Evolutionary conservation across 2,113 vertebrate genomes (phyloP), one percentile per base, ranked within the genome.

Genomic region (Mormyrus iriodes): DNA sequence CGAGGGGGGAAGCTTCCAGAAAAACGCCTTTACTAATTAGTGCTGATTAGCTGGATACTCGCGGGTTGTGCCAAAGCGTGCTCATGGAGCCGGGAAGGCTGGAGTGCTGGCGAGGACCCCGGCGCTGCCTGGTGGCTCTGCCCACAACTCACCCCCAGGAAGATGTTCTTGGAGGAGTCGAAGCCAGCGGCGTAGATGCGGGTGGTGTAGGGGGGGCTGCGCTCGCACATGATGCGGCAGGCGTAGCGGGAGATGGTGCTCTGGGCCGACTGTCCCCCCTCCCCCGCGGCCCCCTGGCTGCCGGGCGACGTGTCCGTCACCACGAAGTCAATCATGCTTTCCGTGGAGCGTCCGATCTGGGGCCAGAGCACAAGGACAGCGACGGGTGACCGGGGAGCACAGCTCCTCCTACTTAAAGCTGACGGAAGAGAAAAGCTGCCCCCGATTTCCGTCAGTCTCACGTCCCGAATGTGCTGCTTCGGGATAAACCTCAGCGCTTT

Each of bases 221-320:
- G 95, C 90, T 99, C 97, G 35, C 98, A 99, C 90, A 99, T 98
- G 46, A 99, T 97, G 91, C 98, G 96, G 95, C 98, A 99, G 3
- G 98, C 98, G 83, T 99, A 99, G n/a, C 98, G 96, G 44, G 98
- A 99, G 87, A 99, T 99, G 89, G 98, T 99, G 95, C 98, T 99
- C 73, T 99, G 98, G 0, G 98, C 98, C 12, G 98, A 97, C 88
- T 97, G 98, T 1, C 97, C 94, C 0, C 94, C 95, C 87, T 97
- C 96, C 87, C 95, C 95, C 0, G 92, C 94, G 4, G 92, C 94
- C 55, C 97, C 95, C 76, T 95, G 96, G 89, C 93, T 92, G 51
- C 96, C 95, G 27, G 96, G 96, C 21, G 98, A 95, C 0, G 98
- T 99, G 93, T 99, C 98, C 1, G 97, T 99, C 84, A 99, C 98